Conservation (phyloP, 2,113 vertebrate genomes). For the Otocyon megalotis region DNA sequence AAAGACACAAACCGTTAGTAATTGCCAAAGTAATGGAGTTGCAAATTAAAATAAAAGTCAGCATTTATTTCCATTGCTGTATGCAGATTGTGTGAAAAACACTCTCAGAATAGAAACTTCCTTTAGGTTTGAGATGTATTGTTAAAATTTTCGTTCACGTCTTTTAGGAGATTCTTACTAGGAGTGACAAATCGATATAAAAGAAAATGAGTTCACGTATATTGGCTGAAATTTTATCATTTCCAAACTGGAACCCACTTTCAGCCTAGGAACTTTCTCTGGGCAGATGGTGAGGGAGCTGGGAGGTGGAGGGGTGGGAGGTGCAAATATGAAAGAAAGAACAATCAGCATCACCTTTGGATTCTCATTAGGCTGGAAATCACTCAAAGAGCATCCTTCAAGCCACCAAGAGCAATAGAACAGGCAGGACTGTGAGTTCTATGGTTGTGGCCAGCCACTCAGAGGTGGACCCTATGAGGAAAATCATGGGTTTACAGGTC, state of each 20-base stretch:
- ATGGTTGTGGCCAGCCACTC: neutral
- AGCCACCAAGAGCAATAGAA: neutral
- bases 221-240: neutral
- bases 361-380: neutral
- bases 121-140: neutral
- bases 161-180: neutral
- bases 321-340: neutral
- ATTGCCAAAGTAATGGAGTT: neutral
- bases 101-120: neutral
- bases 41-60: slow-evolving; percentile 26
- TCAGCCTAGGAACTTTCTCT: neutral
- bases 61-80: neutral
- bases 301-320: neutral
- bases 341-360: neutral
- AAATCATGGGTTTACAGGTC: neutral
- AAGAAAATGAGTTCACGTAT: neutral
- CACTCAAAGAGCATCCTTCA: neutral
- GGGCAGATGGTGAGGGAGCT: neutral
- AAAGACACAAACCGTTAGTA: neutral
- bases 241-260: neutral
- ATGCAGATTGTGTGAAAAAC: neutral
- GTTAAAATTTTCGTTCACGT: neutral
- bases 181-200: neutral
- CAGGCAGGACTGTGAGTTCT: neutral
- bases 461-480: too few relatives aligned